A percentile compares a stretch with the other conserved stretches of the same genome.
Evolutionary conservation across 2,113 vertebrate species (phyloP).

Genomic region (Manacus vitellinus): DNA sequence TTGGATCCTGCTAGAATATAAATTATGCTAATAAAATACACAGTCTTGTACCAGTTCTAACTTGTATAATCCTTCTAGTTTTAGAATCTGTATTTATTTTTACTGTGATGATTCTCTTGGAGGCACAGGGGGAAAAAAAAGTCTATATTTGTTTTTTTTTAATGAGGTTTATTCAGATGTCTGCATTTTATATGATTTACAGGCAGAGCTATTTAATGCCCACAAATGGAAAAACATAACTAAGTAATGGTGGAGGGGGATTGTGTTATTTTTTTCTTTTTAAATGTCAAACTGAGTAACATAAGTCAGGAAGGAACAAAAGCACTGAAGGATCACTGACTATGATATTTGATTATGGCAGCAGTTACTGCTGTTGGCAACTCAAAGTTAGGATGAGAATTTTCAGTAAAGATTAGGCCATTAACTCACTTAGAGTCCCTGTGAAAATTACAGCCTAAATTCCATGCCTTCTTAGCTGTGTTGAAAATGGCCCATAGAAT

Average conservation of each 20-base stretch:
- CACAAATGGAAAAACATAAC: neutral
- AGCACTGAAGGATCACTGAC: neutral
- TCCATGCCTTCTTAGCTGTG: neutral
- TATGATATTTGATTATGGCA: neutral
- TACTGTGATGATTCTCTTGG: neutral
- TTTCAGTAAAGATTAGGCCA: neutral
- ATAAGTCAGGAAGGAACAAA: neutral
- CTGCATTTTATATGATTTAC: conserved; percentile 12
- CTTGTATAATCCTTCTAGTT: conserved; percentile 8
- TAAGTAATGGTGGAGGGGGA: neutral
- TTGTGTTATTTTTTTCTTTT: neutral
- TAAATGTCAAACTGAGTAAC: neutral
- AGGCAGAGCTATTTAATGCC: neutral
- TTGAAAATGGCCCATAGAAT: neutral
- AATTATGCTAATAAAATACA: conserved; percentile 45
- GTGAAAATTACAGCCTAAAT: conserved; percentile 16
- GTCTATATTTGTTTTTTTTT: conserved; percentile 26
- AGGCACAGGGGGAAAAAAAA: neutral
- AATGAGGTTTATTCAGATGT: neutral
- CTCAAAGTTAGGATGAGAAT: neutral
- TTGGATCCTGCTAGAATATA: neutral
- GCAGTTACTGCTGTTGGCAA: conserved; percentile 2
- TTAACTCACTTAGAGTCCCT: conserved; percentile 8
- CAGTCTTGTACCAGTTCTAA: neutral
- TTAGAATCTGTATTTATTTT: conserved; percentile 58